Evolutionary conservation across 2,888 invertebrate species (phyloP).

Genomic region (Nemapogon koenigi): DNA sequence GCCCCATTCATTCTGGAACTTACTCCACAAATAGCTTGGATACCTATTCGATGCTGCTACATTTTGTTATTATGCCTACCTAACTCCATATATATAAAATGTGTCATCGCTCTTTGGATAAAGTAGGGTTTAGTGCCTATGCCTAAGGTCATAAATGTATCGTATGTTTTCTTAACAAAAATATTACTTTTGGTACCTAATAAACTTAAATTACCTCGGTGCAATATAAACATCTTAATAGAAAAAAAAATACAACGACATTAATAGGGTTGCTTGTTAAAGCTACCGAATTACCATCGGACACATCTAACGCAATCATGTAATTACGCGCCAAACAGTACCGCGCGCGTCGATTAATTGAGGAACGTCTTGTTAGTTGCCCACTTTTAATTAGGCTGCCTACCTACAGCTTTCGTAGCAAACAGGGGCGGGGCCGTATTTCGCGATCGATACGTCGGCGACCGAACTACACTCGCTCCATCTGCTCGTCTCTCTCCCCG

Average conservation of each 20-base stretch:
- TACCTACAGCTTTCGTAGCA: constrained; percentile 4
- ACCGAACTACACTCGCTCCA: neutral
- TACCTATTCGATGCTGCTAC: no score
- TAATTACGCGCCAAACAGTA: constrained; percentile 27
- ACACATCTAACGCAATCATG: constrained; percentile 39
- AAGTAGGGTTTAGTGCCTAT: no score
- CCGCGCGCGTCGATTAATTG: constrained; percentile 11
- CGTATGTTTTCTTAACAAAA: no score
- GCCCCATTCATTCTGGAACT: constrained; percentile 27
- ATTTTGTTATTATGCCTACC: no score
- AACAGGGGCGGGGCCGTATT: constrained; percentile 23
- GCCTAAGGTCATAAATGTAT: no score
- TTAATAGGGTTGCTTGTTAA: constrained; percentile 50
- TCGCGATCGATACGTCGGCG: constrained; percentile 38
- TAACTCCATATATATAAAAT: no score
- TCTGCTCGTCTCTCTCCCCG: constrained; percentile 1
- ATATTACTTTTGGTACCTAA: no score
- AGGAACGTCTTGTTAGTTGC: no score
- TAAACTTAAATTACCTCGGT: no score
- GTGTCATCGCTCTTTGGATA: no score
- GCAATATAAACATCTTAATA: no score
- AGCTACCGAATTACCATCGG: constrained; percentile 54
- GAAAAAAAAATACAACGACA: no score
- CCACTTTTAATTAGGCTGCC: constrained; percentile 10
- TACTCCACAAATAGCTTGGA: constrained; percentile 6